phyloP scores from a whole-genome alignment of 2,888 invertebrate species.

The Imbricaverruca yamaguchii region DNA sequence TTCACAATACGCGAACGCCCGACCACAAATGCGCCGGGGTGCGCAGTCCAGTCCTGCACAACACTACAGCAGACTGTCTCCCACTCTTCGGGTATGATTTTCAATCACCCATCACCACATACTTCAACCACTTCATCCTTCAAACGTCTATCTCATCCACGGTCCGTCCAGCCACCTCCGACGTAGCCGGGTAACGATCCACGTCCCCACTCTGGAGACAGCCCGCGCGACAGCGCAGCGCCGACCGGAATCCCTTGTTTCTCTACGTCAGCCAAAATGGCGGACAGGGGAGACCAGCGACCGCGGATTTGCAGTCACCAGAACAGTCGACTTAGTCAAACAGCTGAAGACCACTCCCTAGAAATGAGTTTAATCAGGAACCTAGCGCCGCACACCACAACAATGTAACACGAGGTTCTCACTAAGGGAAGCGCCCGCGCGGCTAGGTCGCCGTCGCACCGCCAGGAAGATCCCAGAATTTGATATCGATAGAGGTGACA shows the following conservation, averaged over 20 bases:
- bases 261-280: conserved; percentile 22
- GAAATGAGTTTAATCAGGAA: not conserved
- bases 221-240: conserved; percentile 4
- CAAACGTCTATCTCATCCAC: not conserved
- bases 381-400: too few relatives aligned
- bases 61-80: too few relatives aligned
- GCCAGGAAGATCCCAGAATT: not conserved
- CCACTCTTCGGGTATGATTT: too few relatives aligned
- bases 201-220: not conserved
- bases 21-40: too few relatives aligned
- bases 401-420: not conserved
- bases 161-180: not conserved
- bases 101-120: not conserved
- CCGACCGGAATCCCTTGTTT: conserved; percentile 16
- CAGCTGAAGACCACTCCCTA: not conserved
- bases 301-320: not conserved
- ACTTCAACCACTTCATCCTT: not conserved
- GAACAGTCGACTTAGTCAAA: not conserved
- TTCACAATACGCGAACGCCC: too few relatives aligned
- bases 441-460: not conserved
- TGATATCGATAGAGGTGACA: not conserved
- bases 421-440: not conserved
- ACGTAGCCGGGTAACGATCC: conserved; percentile 10
- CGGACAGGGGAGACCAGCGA: not conserved
- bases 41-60: too few relatives aligned